Conservation (phyloP, 2,797 vertebrate species). For the Okamejei kenojei region DNA sequence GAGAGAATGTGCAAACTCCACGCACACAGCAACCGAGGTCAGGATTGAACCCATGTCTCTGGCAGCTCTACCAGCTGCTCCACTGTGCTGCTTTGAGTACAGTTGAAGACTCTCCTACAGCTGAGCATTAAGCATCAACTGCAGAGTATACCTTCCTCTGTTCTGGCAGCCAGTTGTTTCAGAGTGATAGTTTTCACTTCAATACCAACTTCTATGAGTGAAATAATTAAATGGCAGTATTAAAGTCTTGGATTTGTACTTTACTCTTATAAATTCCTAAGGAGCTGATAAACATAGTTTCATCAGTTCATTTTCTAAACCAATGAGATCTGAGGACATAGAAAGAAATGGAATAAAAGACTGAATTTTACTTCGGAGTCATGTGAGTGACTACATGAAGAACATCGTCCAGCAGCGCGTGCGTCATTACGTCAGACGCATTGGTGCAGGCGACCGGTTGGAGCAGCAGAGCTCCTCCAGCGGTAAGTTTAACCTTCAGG, state of each 20-base stretch:
- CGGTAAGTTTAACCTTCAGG: no score
- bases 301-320: background rate
- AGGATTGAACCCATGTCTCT: no score
- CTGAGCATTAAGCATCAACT: background rate
- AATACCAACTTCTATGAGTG: background rate
- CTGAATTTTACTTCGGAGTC: background rate
- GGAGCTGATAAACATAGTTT: background rate
- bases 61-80: no score
- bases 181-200: background rate
- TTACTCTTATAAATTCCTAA: background rate
- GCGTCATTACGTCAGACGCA: no score
- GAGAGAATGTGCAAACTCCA: no score
- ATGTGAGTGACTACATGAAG: no score
- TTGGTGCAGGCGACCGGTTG: no score
- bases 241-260: background rate
- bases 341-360: background rate
- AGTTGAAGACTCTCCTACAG: background rate
- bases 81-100: no score
- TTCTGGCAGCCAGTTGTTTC: background rate
- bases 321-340: background rate
- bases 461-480: no score
- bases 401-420: no score
- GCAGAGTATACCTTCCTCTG: background rate
- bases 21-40: no score
- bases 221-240: background rate